These are phyloP conservation scores for Zelostemma sp. DNA, from an alignment of 1,140 invertebrate species.

Conservation along the genomic window DNA sequence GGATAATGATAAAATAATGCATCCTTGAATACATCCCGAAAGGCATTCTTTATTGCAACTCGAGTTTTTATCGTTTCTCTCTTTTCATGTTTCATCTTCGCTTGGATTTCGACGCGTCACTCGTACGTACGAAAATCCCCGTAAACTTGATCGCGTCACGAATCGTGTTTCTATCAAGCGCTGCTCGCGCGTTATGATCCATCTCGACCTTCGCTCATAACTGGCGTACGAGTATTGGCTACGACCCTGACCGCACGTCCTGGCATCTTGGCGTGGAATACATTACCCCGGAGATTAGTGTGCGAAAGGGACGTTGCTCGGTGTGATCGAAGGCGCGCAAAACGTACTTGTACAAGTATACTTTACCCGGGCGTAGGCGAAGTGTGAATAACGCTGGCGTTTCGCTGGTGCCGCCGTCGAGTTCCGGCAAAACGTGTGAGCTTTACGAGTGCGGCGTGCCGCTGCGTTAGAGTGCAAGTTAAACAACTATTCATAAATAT, in stretches of 20 bases:
- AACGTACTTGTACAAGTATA: neutral
- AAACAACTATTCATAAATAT: conserved; percentile 62
- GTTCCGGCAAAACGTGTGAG: conserved; percentile 4
- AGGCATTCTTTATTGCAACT: too few species aligned
- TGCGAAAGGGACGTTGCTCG: conserved; percentile 50
- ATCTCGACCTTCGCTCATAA: conserved; percentile 51
- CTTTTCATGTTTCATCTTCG: neutral
- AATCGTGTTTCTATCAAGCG: conserved; percentile 24
- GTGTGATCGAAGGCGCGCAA: conserved; percentile 8
- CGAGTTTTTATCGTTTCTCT: neutral
- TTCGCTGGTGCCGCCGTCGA: conserved; percentile 17
- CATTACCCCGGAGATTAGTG: conserved; percentile 58
- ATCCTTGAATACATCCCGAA: too few species aligned
- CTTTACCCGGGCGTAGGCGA: conserved; percentile 36
- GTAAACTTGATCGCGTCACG: conserved; percentile 4
- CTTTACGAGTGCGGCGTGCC: conserved; percentile 30
- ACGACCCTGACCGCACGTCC: conserved; percentile 28
- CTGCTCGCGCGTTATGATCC: conserved; percentile 52
- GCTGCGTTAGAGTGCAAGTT: conserved; percentile 51
- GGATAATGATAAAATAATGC: too few species aligned
- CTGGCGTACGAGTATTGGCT: conserved; percentile 29
- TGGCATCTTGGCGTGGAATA: conserved; percentile 43
- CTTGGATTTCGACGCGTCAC: neutral
- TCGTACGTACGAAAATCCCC: neutral
- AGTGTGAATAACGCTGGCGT: conserved; percentile 45